These are phyloP conservation scores for Ciconia stormi DNA, from an alignment of 2,113 vertebrate species.

Conservation along the genomic window DNA sequence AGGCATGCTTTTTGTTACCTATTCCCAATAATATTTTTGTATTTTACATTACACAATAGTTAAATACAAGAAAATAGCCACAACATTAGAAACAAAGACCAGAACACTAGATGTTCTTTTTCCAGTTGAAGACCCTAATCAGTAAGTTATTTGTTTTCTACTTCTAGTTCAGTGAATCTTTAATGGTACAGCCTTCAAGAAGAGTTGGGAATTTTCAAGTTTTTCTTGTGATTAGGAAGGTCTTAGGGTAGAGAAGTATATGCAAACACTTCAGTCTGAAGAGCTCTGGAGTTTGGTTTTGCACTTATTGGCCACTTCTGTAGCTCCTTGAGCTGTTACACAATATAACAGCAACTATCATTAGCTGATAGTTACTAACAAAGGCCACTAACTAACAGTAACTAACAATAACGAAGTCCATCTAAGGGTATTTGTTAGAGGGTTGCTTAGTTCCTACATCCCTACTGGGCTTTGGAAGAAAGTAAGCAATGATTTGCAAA, in stretches of 20 bases:
- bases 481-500: neutral
- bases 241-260: neutral
- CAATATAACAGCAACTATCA: neutral
- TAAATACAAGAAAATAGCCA: neutral
- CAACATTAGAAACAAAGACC: neutral
- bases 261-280: neutral
- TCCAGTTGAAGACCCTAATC: neutral
- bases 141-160: neutral
- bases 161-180: neutral
- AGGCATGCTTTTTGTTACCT: neutral
- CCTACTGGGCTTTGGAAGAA: neutral
- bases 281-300: neutral
- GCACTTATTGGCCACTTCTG: neutral
- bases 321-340: neutral
- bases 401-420: neutral
- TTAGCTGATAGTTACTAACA: neutral
- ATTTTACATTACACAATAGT: neutral
- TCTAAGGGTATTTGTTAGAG: neutral
- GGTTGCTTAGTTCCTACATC: neutral
- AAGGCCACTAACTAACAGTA: neutral
- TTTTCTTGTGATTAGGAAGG: neutral
- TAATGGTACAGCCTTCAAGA: neutral
- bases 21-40: neutral
- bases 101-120: neutral
- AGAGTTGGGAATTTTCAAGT: neutral